Base-by-base conservation (phyloP, 2,797 vertebrate species). In the Zalophus californianus region DNA sequence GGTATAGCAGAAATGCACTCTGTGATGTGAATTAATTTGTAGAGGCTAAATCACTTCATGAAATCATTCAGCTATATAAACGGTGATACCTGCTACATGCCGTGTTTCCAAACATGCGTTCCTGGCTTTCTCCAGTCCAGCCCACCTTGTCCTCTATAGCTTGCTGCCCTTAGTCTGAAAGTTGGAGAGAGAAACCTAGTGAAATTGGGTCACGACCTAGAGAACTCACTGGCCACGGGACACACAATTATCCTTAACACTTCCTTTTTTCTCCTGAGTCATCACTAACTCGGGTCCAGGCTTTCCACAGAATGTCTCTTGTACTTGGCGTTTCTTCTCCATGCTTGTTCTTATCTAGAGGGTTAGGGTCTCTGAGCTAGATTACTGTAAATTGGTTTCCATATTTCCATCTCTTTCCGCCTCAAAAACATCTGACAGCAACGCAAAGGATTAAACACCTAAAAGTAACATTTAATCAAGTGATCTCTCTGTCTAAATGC, bases 401-500 rank as follows among this genome's bases (percentile, higher is more conserved):
- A 38, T 56, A 70, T 94, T 85, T 95, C 72, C 66, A 95, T 58
- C 41, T 89, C 54, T 90, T 72, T 92, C 29, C 44, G 52, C n/a
- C 56, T 90, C 44, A 82, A 60, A 83, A 88, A 77, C 11, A 89
- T 64, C 52, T 72, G 80, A 62, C 23, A 94, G 44, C 48, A 92
- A 58, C 18, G 70, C 32, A 77, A 95, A 93, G 58, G 27, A 82
- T 32, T 72, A 82, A 38, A 77, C 48, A 52, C 68, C 52, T 90
- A 41, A 94, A 91, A 75, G 32, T 68, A 93, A 50, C 54, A 94
- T 52, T 64, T 64, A 93, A 62, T 96, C 75, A 91, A 88, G 52
- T 56, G 73, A 62, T 90, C 56, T 86, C 23, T 73, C 66, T 77
- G 35, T 84, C 93, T 87, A 82, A 92, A 91, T 83, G 52, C 18